Conservation (phyloP, 2,888 invertebrate genomes). For the Monochamus alternatus region DNA sequence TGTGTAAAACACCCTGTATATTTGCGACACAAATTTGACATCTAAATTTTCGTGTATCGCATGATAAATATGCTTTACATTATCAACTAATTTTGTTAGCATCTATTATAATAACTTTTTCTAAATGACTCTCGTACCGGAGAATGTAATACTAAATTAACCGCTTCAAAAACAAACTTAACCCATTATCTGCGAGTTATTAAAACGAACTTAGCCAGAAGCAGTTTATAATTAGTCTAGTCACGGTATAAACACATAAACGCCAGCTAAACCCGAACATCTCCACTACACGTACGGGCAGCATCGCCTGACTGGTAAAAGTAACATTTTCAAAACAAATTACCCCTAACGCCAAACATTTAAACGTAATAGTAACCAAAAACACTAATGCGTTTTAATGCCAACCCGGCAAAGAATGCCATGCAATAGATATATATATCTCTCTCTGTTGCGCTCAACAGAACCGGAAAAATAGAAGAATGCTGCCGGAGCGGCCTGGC, state of each 20-base stretch:
- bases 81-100: too few species aligned
- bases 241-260: conserved; percentile 4
- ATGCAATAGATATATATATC: not conserved
- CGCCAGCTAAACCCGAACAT: conserved; percentile 21
- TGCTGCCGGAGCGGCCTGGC: conserved; percentile 37
- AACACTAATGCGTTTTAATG: conserved; percentile 31
- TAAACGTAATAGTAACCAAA: conserved; percentile 36
- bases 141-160: too few species aligned
- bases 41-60: too few species aligned
- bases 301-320: conserved; percentile 26
- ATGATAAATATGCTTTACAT: too few species aligned
- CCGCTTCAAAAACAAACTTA: too few species aligned
- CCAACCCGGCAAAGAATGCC: conserved; percentile 10
- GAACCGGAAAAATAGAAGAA: not conserved
- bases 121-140: too few species aligned
- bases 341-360: conserved; percentile 34
- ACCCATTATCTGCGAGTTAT: too few species aligned
- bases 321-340: conserved; percentile 35
- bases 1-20: too few species aligned
- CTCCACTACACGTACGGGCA: conserved; percentile 18
- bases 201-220: not conserved
- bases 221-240: conserved; percentile 24
- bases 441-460: not conserved
- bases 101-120: too few species aligned
- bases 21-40: too few species aligned